Evolutionary conservation across 2,113 vertebrate genomes (phyloP).

Genomic region (Trichomycterus rosablanca): DNA sequence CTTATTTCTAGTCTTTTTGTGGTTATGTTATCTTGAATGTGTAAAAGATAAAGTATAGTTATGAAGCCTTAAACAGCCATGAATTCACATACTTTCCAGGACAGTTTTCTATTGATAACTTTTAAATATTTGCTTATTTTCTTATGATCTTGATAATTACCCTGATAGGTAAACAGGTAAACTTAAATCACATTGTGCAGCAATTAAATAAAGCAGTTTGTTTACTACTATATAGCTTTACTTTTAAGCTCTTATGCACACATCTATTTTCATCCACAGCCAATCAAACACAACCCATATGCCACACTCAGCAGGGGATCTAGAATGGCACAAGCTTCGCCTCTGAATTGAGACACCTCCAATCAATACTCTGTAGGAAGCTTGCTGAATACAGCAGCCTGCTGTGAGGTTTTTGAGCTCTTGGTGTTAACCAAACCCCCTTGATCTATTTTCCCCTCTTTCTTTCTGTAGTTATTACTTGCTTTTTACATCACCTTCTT

Average conservation of each 20-base stretch:
- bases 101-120: no score
- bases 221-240: background rate
- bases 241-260: background rate
- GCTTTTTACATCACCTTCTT: constrained; percentile 6
- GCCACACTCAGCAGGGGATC: constrained; percentile 11
- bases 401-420: constrained; percentile 21
- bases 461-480: background rate
- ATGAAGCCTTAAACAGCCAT: no score
- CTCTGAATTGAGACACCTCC: constrained; percentile 16
- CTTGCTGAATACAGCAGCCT: constrained; percentile 11
- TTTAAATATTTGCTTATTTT: no score
- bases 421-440: constrained; percentile 10
- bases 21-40: no score
- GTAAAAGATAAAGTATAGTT: no score
- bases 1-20: no score
- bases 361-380: constrained; percentile 22
- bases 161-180: no score
- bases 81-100: no score
- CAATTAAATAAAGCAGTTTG: background rate
- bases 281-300: background rate
- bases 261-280: background rate
- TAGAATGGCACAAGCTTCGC: constrained; percentile 11
- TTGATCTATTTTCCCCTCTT: background rate
- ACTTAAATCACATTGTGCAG: no score
- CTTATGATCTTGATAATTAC: no score